These are phyloP conservation scores for Macrochelys suwanniensis DNA, from an alignment of 2,797 vertebrate genomes.

Conservation along the genomic window DNA sequence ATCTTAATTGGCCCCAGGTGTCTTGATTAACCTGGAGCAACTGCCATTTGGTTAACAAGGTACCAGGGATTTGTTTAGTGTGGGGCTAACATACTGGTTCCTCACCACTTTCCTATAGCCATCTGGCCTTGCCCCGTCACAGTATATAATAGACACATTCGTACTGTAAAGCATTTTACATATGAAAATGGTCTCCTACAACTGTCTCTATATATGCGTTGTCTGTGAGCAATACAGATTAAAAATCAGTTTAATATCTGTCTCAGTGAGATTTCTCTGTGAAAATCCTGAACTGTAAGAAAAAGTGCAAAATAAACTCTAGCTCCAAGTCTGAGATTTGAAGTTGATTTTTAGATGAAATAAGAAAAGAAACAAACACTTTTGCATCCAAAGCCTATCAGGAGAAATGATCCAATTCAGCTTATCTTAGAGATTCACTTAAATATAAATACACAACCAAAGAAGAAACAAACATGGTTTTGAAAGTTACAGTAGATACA, in stretches of 20 bases:
- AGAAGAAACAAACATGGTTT: neutral
- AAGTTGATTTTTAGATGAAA: constrained; percentile 2
- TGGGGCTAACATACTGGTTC: too few relatives aligned
- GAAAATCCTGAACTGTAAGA: neutral
- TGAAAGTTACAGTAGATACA: neutral
- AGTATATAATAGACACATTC: neutral
- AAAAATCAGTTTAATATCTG: constrained; percentile 35
- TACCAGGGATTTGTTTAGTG: too few relatives aligned
- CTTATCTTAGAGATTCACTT: neutral
- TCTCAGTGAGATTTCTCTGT: neutral
- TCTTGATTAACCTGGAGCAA: too few relatives aligned
- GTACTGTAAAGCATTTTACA: constrained; percentile 1
- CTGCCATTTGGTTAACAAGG: too few relatives aligned
- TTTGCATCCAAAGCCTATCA: neutral
- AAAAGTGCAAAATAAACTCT: constrained; percentile 43
- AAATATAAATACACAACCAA: neutral
- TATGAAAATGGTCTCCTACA: constrained; percentile 7
- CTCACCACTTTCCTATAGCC: too few relatives aligned
- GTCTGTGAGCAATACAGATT: neutral
- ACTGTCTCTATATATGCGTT: neutral
- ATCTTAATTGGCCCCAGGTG: too few relatives aligned
- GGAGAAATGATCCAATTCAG: neutral
- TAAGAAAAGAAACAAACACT: neutral
- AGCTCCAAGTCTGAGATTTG: neutral
- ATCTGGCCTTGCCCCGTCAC: too few relatives aligned